phyloP scores from a whole-genome alignment of 2,888 invertebrate species.

The Siphlonurus alternatus region DNA sequence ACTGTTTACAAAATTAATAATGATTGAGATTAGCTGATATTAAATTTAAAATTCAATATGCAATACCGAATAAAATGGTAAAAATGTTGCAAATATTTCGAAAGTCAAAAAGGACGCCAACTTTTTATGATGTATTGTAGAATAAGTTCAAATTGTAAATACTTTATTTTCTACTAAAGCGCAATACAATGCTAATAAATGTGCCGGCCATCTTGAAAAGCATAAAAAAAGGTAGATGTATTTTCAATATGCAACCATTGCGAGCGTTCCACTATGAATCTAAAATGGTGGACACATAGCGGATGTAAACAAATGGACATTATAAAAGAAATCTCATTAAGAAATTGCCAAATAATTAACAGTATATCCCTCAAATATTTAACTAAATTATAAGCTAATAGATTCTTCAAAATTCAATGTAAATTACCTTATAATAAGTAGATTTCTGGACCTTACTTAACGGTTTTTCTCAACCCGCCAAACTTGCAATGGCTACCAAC shows the following conservation, averaged over 20 bases:
- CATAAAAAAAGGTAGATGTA: neutral
- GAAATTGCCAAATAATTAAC: no score
- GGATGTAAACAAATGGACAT: neutral
- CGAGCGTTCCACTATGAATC: neutral
- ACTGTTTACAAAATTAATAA: no score
- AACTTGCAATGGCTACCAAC: neutral
- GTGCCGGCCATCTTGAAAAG: neutral
- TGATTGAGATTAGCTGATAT: no score
- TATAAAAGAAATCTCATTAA: neutral
- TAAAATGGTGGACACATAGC: neutral
- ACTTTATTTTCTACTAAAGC: neutral
- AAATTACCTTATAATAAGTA: neutral
- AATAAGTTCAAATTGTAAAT: neutral
- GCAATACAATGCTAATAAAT: neutral
- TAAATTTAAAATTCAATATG: no score
- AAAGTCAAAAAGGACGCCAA: slow-evolving; percentile 2
- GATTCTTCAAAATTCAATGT: neutral
- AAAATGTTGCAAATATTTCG: no score
- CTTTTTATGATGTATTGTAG: neutral
- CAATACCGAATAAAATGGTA: no score
- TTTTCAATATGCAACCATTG: neutral
- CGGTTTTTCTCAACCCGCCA: neutral
- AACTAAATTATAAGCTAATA: no score
- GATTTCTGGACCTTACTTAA: neutral
- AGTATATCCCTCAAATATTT: no score